phyloP scores from a whole-genome alignment of 64 coral and sea anemone species.

The Pocillopora verrucosa region DNA sequence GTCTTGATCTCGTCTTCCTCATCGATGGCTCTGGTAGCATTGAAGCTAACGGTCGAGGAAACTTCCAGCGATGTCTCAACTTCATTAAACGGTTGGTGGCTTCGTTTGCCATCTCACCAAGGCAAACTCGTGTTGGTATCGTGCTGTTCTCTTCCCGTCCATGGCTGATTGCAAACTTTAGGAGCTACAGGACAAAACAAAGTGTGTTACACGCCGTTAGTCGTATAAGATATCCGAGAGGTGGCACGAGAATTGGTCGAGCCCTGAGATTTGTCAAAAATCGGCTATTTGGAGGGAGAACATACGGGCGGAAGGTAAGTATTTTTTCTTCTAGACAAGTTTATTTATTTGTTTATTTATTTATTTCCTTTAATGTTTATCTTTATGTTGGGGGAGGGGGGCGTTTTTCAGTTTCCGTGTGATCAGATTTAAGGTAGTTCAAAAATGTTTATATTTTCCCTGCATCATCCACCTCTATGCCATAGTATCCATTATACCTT shows the following conservation, averaged over 20 bases:
- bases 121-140: slow-evolving; percentile 40
- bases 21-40: slow-evolving; percentile 77
- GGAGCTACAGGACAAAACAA: slow-evolving; percentile 30
- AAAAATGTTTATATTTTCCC: not conserved
- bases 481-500: not conserved
- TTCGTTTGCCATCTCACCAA: slow-evolving; percentile 23
- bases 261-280: slow-evolving; percentile 20
- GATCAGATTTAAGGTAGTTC: too few species aligned
- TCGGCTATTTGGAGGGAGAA: slow-evolving; percentile 18
- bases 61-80: slow-evolving; percentile 41
- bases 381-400: too few species aligned
- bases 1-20: slow-evolving; percentile 51
- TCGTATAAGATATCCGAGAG: slow-evolving; percentile 57
- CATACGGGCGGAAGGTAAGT: not conserved
- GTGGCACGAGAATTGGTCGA: slow-evolving; percentile 45
- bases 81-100: slow-evolving; percentile 48
- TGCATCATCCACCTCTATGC: not conserved
- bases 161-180: slow-evolving; percentile 41
- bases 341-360: too few species aligned
- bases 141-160: slow-evolving; percentile 41
- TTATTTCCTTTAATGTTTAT: too few species aligned
- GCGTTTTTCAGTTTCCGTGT: too few species aligned
- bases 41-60: slow-evolving; percentile 29
- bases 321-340: too few species aligned
- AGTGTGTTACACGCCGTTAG: slow-evolving; percentile 31